Conservation (phyloP, 2,797 vertebrate species). For the Fringilla coelebs region DNA sequence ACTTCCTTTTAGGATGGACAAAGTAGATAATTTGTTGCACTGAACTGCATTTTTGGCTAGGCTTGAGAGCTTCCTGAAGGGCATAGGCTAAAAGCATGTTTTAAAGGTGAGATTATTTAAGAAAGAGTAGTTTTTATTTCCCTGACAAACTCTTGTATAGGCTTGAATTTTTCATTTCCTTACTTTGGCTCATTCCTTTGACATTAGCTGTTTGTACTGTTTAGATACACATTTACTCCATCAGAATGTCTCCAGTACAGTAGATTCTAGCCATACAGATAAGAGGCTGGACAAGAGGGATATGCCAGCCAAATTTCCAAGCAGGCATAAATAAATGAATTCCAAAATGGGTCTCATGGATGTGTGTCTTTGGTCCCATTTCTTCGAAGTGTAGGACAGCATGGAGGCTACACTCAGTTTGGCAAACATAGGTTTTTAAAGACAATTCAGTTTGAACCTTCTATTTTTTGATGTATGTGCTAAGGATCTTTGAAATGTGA, state of each 20-base stretch:
- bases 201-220: background rate
- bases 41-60: background rate
- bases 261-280: background rate
- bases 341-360: background rate
- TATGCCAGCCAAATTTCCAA: background rate
- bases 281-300: background rate
- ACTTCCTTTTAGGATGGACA: background rate
- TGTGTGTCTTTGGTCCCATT: background rate
- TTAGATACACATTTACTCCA: background rate
- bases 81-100: background rate
- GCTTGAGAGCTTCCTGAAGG: background rate
- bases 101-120: background rate
- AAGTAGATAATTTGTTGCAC: background rate
- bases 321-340: background rate
- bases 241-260: background rate
- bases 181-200: background rate
- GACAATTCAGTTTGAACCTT: background rate
- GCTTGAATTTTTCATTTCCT: background rate
- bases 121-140: background rate
- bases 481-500: background rate
- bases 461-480: background rate
- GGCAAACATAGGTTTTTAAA: background rate
- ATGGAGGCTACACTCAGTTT: accelerated
- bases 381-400: background rate
- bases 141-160: background rate